Evolutionary conservation across 2,797 vertebrate genomes (phyloP).

Genomic region (Galaxias olidus): DNA sequence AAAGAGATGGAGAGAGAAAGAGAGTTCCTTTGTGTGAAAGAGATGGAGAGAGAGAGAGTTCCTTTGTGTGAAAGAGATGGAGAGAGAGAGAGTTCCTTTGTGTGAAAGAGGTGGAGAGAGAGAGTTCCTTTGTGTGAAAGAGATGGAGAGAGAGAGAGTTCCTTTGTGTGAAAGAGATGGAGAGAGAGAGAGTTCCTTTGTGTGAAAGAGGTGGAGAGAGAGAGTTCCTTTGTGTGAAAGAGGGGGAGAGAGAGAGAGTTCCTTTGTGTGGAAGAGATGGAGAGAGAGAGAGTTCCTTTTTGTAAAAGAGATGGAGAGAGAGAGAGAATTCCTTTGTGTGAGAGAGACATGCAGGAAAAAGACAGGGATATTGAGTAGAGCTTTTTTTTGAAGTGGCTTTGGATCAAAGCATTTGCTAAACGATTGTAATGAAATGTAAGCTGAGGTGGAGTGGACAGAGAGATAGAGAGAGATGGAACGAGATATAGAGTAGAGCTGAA

Average conservation of each 20-base stretch:
- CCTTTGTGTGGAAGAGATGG: no score
- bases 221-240: no score
- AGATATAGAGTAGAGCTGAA: slow-evolving; percentile 46
- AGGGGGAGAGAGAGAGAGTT: background rate
- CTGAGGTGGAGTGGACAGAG: no score
- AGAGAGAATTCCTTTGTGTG: no score
- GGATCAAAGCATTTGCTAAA: no score
- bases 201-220: slow-evolving; percentile 46
- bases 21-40: no score
- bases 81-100: slow-evolving; percentile 28
- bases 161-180: slow-evolving; percentile 20
- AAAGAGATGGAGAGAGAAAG: slow-evolving; percentile 22
- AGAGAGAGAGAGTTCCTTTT: slow-evolving; percentile 30
- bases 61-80: slow-evolving; percentile 39
- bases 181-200: slow-evolving; percentile 12
- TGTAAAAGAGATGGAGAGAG: slow-evolving; percentile 56
- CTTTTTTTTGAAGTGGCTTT: no score
- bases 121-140: slow-evolving; percentile 28
- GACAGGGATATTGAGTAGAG: slow-evolving; percentile 58
- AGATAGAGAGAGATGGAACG: background rate
- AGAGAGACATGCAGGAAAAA: slow-evolving; percentile 58
- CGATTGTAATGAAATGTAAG: no score
- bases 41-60: background rate
- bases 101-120: slow-evolving; percentile 8
- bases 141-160: slow-evolving; percentile 30